Base-by-base conservation (phyloP, 64 coral and sea anemone species). In the Stichodactyla helianthus region DNA sequence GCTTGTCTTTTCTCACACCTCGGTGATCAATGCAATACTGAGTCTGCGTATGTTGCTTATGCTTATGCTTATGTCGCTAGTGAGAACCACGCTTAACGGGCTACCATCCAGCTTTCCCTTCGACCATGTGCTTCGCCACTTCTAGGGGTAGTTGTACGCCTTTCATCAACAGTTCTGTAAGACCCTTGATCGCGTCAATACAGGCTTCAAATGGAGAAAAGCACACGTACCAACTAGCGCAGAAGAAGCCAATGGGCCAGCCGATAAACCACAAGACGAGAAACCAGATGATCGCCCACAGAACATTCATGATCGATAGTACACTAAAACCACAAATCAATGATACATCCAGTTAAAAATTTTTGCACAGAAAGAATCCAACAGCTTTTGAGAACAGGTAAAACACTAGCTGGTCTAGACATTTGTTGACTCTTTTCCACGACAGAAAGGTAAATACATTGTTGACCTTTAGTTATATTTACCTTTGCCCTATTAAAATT, bases 221-320 rank as follows among this genome's bases (percentile, higher is more conserved):
- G 77, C 93, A 94, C 4, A 94, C 88, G 93, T 94, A 94, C 93
- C 93, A 94, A 50, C 93, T 85, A 17, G 93, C 93, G 19, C 93
- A 94, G 79, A 94, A 94, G 25, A 94, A 94, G 71, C 93, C 93
- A 16, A 94, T 25, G 6, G 93, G 93, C 93, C 93, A 94, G 0
- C 78, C 93, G 18, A 94, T 53, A 64, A 94, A 94, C 71, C 88
- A 90, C 16, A 94, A 59, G 7, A 87, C 88, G 25, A 94, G 84
- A 82, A 94, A 84, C 93, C 93, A 94, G 61, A 94, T 94, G 80
- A 94, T 94, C 50, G 93, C 93, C 93, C 93, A 94, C 79, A 94
- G 74, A 84, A 88, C 80, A 79, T 94, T 94, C 93, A 94, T 94
- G 68, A 74, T 74, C 25, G 25, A 74, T 74, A 25, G 68, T 74